Percentiles rank a stretch among this genome's conserved stretches.
phyloP scores from a whole-genome alignment of 2,888 invertebrate species.

The Polietes domitor region DNA sequence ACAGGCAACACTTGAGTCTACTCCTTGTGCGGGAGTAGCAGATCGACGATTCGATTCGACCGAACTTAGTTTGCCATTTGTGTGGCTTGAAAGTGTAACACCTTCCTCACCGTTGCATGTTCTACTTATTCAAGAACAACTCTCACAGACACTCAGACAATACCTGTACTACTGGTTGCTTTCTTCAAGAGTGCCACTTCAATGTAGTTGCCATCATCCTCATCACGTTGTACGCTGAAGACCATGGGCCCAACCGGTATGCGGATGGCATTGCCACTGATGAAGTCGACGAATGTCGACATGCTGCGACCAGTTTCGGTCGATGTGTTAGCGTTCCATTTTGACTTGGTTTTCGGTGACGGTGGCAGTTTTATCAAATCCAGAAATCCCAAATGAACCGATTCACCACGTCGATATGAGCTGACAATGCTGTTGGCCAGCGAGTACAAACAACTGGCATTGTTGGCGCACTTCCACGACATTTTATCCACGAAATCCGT shows the following conservation, averaged over 20 bases:
- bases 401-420: conserved; percentile 82
- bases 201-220: conserved; percentile 78
- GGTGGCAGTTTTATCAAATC: conserved; percentile 82
- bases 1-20: too few relatives aligned
- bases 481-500: conserved; percentile 76
- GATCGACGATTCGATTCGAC: too few relatives aligned
- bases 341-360: conserved; percentile 64
- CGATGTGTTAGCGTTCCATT: conserved; percentile 63
- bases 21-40: too few relatives aligned
- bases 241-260: conserved; percentile 80
- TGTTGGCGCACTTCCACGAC: conserved; percentile 83
- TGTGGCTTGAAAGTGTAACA: conserved; percentile 7
- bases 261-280: conserved; percentile 78
- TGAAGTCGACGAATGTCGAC: conserved; percentile 76
- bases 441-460: conserved; percentile 83
- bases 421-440: conserved; percentile 82
- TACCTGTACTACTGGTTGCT: conserved; percentile 75
- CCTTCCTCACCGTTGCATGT: background rate
- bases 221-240: conserved; percentile 79
- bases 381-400: conserved; percentile 83
- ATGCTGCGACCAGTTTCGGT: conserved; percentile 74
- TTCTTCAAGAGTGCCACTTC: conserved; percentile 79
- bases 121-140: background rate
- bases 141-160: conserved; percentile 1
- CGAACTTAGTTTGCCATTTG: too few relatives aligned